Conservation (phyloP, 2,797 vertebrate species). For the Acridotheres tristis region DNA sequence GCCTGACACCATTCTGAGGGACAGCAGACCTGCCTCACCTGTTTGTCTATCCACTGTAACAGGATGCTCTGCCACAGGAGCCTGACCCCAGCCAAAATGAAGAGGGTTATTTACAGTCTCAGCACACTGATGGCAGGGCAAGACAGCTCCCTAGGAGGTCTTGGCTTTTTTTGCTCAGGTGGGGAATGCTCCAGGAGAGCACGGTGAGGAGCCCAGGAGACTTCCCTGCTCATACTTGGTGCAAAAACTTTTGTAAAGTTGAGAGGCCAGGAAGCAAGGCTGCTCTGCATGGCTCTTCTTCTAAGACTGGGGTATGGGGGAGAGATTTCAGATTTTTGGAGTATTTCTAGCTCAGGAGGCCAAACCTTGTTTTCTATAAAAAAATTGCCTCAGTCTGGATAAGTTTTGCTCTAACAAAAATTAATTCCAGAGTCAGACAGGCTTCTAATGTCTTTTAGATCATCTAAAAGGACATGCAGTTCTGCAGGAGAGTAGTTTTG, state of each 20-base stretch:
- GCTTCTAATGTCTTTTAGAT: not conserved
- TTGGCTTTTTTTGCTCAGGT: not conserved
- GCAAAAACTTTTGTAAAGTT: not conserved
- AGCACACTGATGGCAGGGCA: fast-evolving
- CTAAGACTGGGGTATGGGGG: fast-evolving
- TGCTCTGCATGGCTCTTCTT: fast-evolving
- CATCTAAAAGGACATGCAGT: too few relatives aligned
- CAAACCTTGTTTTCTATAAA: not conserved
- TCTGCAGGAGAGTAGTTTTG: not conserved
- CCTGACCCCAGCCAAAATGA: not conserved
- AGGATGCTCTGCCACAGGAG: not conserved
- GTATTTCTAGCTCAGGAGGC: not conserved
- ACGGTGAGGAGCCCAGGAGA: not conserved
- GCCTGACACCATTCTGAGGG: fast-evolving
- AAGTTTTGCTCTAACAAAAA: not conserved
- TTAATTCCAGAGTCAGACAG: not conserved
- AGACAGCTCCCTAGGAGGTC: not conserved
- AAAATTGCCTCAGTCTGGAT: not conserved
- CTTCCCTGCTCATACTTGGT: fast-evolving
- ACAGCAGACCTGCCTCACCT: not conserved
- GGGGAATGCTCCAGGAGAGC: not conserved
- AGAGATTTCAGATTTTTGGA: not conserved
- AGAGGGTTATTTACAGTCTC: not conserved
- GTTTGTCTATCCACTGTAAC: not conserved
- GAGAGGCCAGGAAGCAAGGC: not conserved